Evolutionary conservation across 2,113 vertebrate species (phyloP).

Genomic region (Muscicapa adusta): DNA sequence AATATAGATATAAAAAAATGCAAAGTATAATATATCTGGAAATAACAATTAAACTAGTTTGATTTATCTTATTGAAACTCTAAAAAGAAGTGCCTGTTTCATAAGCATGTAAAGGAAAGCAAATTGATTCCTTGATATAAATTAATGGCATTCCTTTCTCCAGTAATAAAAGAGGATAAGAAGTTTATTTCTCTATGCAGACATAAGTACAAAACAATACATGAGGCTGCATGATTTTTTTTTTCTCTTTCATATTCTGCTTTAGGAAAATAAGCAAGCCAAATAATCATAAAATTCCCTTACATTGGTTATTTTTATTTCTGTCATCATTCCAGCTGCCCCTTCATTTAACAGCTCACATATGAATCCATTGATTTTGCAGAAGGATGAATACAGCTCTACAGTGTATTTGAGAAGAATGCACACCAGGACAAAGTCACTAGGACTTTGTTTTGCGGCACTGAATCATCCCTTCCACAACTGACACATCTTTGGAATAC

Average conservation of each 20-base stretch:
- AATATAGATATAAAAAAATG: background rate
- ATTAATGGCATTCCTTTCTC: background rate
- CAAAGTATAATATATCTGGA: background rate
- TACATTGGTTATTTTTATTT: background rate
- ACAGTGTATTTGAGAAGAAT: background rate
- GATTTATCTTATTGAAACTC: background rate
- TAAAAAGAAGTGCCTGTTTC: background rate
- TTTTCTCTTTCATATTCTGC: background rate
- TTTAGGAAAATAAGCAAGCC: background rate
- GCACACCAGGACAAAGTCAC: background rate
- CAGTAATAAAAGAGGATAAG: background rate
- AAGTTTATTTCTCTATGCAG: background rate
- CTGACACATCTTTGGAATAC: background rate
- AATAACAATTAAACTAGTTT: background rate
- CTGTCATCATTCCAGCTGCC: background rate
- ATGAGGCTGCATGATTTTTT: background rate
- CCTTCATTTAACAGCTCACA: background rate
- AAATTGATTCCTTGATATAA: background rate
- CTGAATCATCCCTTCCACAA: background rate
- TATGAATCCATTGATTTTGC: background rate
- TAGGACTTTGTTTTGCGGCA: background rate
- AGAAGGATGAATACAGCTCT: background rate
- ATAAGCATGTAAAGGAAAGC: background rate
- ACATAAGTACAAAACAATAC: background rate
- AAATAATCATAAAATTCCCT: background rate